Conservation (phyloP, 53 echinoderm and acorn worm species). For the Patiria pectinifera region DNA sequence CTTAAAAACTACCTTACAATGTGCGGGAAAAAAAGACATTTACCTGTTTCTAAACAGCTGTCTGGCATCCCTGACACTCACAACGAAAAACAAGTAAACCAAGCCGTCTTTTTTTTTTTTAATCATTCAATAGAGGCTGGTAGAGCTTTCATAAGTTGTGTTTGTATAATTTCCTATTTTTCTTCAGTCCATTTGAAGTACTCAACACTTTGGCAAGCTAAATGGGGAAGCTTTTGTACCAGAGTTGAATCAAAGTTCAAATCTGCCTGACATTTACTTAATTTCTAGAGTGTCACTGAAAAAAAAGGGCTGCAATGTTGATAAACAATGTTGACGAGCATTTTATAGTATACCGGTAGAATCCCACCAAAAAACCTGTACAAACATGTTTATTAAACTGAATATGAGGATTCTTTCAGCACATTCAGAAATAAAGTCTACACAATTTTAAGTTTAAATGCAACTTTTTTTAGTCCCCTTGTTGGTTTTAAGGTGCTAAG, state of each 20-base stretch:
- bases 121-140: neutral
- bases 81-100: neutral
- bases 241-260: constrained; percentile 7
- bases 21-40: neutral
- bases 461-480: too few relatives aligned
- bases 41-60: neutral
- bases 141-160: constrained; percentile 19
- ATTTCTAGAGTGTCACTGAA: neutral
- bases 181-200: constrained; percentile 27
- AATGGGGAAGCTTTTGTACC: neutral
- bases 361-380: too few relatives aligned
- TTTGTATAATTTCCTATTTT: constrained; percentile 31
- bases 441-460: too few relatives aligned
- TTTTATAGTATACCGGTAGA: neutral
- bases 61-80: neutral
- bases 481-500: too few relatives aligned
- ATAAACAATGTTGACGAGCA: neutral
- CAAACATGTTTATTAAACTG: too few relatives aligned
- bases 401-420: too few relatives aligned
- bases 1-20: neutral
- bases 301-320: neutral
- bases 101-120: neutral
- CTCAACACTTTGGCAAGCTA: constrained; percentile 19
- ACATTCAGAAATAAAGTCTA: too few relatives aligned
- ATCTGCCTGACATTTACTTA: neutral